phyloP scores from a whole-genome alignment of 2,113 vertebrate genomes.

The Hyla sarda region DNA sequence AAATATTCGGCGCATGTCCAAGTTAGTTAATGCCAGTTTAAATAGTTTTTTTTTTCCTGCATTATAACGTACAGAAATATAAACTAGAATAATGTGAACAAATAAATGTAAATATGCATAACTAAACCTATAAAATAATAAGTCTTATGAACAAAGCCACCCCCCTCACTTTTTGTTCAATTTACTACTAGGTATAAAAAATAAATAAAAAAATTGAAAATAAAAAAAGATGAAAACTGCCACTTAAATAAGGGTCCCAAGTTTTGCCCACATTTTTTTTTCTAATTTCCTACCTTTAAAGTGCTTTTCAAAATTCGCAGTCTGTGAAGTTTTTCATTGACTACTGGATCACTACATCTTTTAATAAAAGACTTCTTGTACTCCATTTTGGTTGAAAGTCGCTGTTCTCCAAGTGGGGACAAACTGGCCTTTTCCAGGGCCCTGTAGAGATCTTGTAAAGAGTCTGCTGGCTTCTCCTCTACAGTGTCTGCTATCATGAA shows the following conservation, averaged over 20 bases:
- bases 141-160: background rate
- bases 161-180: background rate
- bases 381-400: conserved; percentile 88
- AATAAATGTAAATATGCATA: too few species aligned
- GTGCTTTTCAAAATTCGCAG: conserved; percentile 97
- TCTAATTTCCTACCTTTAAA: conserved; percentile 87
- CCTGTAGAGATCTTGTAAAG: conserved; percentile 92
- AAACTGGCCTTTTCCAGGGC: conserved; percentile 92
- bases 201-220: too few species aligned
- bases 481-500: conserved; percentile 74
- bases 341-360: conserved; percentile 90
- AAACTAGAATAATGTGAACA: too few species aligned
- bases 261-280: conserved; percentile 35
- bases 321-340: conserved; percentile 95
- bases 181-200: background rate
- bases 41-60: too few species aligned
- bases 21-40: too few species aligned
- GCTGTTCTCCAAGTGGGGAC: conserved; percentile 86
- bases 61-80: too few species aligned
- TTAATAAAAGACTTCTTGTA: conserved; percentile 92
- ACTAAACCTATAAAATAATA: too few species aligned
- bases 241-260: conserved; percentile 7
- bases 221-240: background rate
- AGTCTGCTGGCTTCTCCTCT: conserved; percentile 85
- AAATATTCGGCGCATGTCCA: too few species aligned